These are phyloP conservation scores for Lasioglossum figueresi DNA, from an alignment of 2,888 invertebrate species.

Conservation along the genomic window DNA sequence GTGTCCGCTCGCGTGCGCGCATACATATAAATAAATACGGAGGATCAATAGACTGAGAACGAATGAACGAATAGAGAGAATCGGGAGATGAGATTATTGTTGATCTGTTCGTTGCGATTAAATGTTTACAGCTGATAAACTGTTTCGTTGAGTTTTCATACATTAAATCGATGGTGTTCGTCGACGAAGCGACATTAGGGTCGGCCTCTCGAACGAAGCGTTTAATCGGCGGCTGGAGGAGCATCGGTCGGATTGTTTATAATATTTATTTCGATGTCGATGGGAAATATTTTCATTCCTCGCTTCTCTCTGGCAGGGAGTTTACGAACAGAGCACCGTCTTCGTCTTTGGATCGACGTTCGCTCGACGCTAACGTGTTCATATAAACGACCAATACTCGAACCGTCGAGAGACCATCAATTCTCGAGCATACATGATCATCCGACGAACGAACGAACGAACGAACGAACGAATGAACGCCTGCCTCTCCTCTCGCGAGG, in stretches of 20 bases:
- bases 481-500: not conserved
- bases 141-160: conserved; percentile 20
- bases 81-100: conserved; percentile 47
- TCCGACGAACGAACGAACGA: not conserved
- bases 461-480: not conserved
- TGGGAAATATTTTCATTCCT: conserved; percentile 25
- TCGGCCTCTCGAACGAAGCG: not conserved
- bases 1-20: conserved; percentile 14
- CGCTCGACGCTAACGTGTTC: conserved; percentile 65
- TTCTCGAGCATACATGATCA: not conserved
- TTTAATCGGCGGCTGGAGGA: conserved; percentile 7
- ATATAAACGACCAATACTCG: conserved; percentile 59
- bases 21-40: conserved; percentile 34
- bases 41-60: conserved; percentile 53
- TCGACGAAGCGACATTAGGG: not conserved
- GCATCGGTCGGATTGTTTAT: conserved; percentile 15
- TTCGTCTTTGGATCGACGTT: conserved; percentile 38
- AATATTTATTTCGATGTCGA: conserved; percentile 17
- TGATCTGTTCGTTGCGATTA: conserved; percentile 38
- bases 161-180: not conserved
- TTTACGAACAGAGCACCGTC: conserved; percentile 18
- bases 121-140: conserved; percentile 23
- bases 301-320: not conserved
- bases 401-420: conserved; percentile 26
- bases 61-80: conserved; percentile 32